Percentiles rank a stretch among this genome's conserved stretches.
Conservation (phyloP, 2,888 invertebrate species). For the Aplocera efformata region DNA sequence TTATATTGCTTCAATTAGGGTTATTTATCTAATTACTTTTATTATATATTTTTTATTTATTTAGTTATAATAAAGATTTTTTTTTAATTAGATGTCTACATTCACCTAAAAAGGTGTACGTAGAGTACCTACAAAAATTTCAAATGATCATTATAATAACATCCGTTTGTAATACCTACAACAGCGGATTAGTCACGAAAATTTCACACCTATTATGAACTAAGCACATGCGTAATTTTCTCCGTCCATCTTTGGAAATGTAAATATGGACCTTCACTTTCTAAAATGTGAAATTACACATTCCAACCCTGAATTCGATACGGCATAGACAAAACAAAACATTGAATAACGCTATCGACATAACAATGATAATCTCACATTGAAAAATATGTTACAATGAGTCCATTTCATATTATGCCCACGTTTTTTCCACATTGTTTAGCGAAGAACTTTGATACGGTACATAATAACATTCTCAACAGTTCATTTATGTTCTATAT, state of each 20-base stretch:
- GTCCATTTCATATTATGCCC: conserved; percentile 13
- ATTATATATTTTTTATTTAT: too few species aligned
- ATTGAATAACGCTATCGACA: conserved; percentile 39
- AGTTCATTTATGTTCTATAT: conserved; percentile 47
- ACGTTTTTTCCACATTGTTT: conserved; percentile 32
- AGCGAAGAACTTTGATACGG: conserved; percentile 25
- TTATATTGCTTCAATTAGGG: too few species aligned
- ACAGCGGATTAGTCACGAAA: conserved; percentile 44
- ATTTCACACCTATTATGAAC: conserved; percentile 49
- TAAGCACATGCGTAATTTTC: conserved; percentile 35
- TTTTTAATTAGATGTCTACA: too few species aligned
- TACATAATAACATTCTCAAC: conserved; percentile 42
- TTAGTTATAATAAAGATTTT: background rate
- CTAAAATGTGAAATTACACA: conserved; percentile 69
- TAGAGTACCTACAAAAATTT: conserved; percentile 14
- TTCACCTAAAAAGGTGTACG: background rate
- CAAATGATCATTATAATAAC: conserved; percentile 27
- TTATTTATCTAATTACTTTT: too few species aligned
- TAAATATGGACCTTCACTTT: conserved; percentile 74
- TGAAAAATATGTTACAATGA: conserved; percentile 26
- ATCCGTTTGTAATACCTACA: too few species aligned
- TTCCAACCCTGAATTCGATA: conserved; percentile 51
- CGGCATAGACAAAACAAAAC: conserved; percentile 33
- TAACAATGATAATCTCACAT: conserved; percentile 40
- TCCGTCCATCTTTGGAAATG: conserved; percentile 52